These are phyloP conservation scores for Oxygymnocypris stewartii DNA, from an alignment of 2,113 vertebrate species.

Conservation along the genomic window DNA sequence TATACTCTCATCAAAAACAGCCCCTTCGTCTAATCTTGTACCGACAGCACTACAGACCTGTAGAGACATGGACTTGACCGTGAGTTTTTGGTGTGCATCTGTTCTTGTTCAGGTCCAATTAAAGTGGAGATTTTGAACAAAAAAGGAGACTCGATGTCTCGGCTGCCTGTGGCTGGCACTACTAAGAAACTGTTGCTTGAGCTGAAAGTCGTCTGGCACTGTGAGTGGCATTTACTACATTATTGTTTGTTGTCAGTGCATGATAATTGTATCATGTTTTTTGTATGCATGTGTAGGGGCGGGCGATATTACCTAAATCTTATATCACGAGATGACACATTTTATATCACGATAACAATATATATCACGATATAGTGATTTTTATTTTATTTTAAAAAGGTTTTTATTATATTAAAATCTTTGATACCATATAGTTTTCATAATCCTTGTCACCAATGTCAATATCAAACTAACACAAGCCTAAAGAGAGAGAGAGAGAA, in stretches of 20 bases:
- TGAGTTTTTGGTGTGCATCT: background rate
- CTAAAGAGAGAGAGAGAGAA: too few relatives aligned
- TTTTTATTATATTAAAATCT: too few relatives aligned
- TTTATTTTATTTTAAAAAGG: too few relatives aligned
- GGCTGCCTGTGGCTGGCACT: conserved; percentile 75
- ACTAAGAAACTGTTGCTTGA: conserved; percentile 82
- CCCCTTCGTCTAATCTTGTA: background rate
- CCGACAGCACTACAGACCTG: background rate
- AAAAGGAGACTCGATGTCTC: conserved; percentile 81
- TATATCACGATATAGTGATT: too few relatives aligned
- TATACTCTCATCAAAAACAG: background rate
- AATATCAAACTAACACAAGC: too few relatives aligned
- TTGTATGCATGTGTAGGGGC: too few relatives aligned
- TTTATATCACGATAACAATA: too few relatives aligned
- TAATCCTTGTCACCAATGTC: too few relatives aligned
- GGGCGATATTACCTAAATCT: too few relatives aligned
- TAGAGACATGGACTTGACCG: background rate
- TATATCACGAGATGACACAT: too few relatives aligned
- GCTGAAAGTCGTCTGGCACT: conserved; percentile 81
- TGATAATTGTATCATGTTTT: background rate
- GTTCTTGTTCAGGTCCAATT: conserved; percentile 77
- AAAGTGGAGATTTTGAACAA: conserved; percentile 87
- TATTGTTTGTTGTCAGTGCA: background rate
- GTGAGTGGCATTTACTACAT: conserved; percentile 73
- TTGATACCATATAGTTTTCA: too few relatives aligned